phyloP scores from a whole-genome alignment of 2,888 invertebrate genomes.

The Xestoiulus laeticollis region DNA sequence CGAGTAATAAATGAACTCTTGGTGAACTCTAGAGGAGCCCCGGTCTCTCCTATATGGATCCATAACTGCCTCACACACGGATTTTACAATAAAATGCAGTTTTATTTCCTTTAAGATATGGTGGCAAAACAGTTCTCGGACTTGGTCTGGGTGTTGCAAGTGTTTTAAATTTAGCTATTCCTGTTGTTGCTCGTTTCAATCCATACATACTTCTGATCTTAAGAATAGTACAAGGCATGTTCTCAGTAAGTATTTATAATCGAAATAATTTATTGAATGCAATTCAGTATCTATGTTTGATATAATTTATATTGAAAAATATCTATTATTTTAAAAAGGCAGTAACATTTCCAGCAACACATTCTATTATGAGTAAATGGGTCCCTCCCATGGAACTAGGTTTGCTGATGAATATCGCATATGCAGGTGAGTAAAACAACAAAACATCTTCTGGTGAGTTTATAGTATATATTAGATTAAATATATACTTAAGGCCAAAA shows the following conservation, averaged over 20 bases:
- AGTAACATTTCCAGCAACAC: constrained; percentile 67
- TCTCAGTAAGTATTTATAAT: constrained; percentile 63
- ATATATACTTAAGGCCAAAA: background rate
- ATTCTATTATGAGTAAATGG: constrained; percentile 67
- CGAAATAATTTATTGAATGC: background rate
- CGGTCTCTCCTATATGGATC: no score
- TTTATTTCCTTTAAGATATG: constrained; percentile 55
- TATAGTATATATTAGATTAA: background rate
- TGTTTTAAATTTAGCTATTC: constrained; percentile 65
- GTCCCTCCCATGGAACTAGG: constrained; percentile 66
- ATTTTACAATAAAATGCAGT: no score
- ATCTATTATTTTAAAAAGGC: constrained; percentile 59
- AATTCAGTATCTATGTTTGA: background rate
- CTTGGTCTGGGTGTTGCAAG: constrained; percentile 63
- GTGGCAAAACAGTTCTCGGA: constrained; percentile 63
- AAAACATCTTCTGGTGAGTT: background rate
- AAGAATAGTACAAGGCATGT: constrained; percentile 66
- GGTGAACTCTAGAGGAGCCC: no score
- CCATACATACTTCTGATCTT: constrained; percentile 63
- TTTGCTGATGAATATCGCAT: constrained; percentile 60
- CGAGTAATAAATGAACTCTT: no score
- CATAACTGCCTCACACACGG: no score
- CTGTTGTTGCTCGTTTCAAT: constrained; percentile 65
- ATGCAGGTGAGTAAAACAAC: constrained; percentile 57
- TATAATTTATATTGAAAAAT: background rate